A percentile compares a stretch with the other conserved stretches of the same genome.
phyloP scores from a whole-genome alignment of 1,140 invertebrate genomes.

The Dendroctonus valens region DNA sequence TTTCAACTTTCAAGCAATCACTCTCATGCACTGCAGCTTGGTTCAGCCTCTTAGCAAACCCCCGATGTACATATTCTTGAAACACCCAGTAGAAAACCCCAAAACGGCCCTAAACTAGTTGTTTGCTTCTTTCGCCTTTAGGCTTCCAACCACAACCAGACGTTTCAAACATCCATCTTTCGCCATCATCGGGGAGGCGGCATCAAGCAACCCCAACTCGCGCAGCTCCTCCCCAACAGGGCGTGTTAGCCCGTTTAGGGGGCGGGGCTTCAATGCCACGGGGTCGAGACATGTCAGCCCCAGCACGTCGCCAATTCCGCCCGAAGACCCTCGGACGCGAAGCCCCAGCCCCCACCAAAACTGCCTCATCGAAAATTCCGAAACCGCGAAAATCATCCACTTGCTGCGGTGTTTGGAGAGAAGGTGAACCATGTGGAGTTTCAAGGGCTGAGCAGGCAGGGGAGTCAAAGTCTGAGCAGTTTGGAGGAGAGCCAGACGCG shows the following conservation, averaged over 20 bases:
- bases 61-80: too few relatives aligned
- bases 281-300: slow-evolving; percentile 48
- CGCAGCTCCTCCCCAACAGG: slow-evolving; percentile 53
- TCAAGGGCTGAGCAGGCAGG: slow-evolving; percentile 30
- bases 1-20: too few relatives aligned
- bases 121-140: not conserved
- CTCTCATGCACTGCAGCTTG: too few relatives aligned
- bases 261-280: slow-evolving; percentile 56
- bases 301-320: slow-evolving; percentile 43
- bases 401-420: slow-evolving; percentile 37
- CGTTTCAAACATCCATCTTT: slow-evolving; percentile 56
- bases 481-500: slow-evolving; percentile 35
- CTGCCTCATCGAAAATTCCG: slow-evolving; percentile 35
- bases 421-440: slow-evolving; percentile 32
- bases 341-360: not conserved
- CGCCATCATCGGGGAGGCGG: slow-evolving; percentile 59
- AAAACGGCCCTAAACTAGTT: not conserved
- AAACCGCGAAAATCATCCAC: slow-evolving; percentile 31
- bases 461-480: slow-evolving; percentile 47
- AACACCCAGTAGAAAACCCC: too few relatives aligned
- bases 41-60: too few relatives aligned
- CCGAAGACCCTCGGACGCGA: slow-evolving; percentile 22
- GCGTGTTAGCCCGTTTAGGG: slow-evolving; percentile 58
- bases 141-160: slow-evolving; percentile 5
- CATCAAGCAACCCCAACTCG: slow-evolving; percentile 48